Conservation (phyloP, 2,797 vertebrate species). For the Pseudomugil tenellus region DNA sequence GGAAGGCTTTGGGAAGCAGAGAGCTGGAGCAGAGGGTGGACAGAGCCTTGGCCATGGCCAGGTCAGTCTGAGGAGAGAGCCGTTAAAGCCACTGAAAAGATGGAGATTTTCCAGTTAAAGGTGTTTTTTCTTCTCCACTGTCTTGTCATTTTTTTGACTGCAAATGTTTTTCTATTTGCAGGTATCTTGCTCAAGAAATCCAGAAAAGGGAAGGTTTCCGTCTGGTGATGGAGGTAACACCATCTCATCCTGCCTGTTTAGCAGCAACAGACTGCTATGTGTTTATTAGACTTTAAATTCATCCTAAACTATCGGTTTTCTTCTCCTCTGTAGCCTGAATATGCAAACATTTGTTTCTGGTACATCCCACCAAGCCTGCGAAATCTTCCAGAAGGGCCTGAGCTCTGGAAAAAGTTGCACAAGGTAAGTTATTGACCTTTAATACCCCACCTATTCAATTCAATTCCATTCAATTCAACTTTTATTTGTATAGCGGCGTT, state of each 20-base stretch:
- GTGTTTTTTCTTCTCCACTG: too few species aligned
- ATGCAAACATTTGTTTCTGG: conserved; percentile 89
- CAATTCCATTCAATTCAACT: too few species aligned
- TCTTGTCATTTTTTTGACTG: neutral
- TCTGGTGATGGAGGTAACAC: conserved; percentile 83
- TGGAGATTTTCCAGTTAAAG: too few species aligned
- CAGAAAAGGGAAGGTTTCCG: conserved; percentile 86
- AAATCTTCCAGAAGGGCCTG: conserved; percentile 79
- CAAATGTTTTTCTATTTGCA: conserved; percentile 44
- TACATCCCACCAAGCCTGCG: conserved; percentile 87
- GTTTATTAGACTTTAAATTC: neutral
- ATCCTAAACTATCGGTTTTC: neutral
- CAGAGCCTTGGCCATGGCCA: conserved; percentile 82
- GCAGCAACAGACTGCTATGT: neutral
- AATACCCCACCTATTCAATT: too few species aligned
- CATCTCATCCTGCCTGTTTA: neutral
- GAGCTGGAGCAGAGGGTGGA: conserved; percentile 87
- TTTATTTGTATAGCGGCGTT: too few species aligned
- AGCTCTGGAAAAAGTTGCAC: conserved; percentile 84
- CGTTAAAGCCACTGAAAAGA: too few species aligned
- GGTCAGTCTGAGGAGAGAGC: conserved; percentile 65
- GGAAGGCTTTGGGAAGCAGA: conserved; percentile 86
- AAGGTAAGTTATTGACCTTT: conserved; percentile 81
- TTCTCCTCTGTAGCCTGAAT: conserved; percentile 82
- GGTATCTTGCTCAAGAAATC: conserved; percentile 86